A percentile compares a stretch with the other conserved stretches of the same genome.
Evolutionary conservation across 2,888 invertebrate genomes (phyloP).

Genomic region (Agriotes lineatus): DNA sequence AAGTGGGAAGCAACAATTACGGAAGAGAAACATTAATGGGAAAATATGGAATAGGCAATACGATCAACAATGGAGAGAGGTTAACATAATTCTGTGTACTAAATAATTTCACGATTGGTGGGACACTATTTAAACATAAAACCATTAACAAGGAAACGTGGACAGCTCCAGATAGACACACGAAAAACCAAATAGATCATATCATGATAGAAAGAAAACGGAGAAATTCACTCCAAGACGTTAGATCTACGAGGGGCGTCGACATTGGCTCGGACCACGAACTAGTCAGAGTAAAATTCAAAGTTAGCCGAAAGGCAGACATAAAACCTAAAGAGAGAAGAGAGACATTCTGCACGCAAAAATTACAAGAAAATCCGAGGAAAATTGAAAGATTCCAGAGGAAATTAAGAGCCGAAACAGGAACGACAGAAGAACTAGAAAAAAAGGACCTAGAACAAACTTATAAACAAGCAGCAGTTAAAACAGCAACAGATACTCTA

Average conservation of each 20-base stretch:
- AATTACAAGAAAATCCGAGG: neutral
- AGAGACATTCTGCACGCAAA: neutral
- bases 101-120: too few relatives aligned
- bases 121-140: too few relatives aligned
- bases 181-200: constrained; percentile 2
- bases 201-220: neutral
- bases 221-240: constrained; percentile 5
- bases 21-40: too few relatives aligned
- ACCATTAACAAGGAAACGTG: too few relatives aligned
- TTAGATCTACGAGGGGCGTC: neutral
- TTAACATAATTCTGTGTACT: too few relatives aligned
- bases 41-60: too few relatives aligned
- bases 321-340: neutral
- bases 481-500: too few relatives aligned
- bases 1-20: too few relatives aligned
- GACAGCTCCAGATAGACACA: too few relatives aligned
- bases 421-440: neutral
- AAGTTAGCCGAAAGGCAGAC: neutral
- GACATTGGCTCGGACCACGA: neutral
- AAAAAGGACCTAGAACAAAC: neutral
- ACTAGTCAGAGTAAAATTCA: neutral
- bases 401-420: neutral
- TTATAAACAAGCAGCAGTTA: neutral
- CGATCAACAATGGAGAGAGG: too few relatives aligned
- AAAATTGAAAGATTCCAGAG: neutral